Evolutionary conservation across 2,888 invertebrate species (phyloP), one percentile per base, ranked within the genome.

Genomic region (Theodoxus fluviatilis): DNA sequence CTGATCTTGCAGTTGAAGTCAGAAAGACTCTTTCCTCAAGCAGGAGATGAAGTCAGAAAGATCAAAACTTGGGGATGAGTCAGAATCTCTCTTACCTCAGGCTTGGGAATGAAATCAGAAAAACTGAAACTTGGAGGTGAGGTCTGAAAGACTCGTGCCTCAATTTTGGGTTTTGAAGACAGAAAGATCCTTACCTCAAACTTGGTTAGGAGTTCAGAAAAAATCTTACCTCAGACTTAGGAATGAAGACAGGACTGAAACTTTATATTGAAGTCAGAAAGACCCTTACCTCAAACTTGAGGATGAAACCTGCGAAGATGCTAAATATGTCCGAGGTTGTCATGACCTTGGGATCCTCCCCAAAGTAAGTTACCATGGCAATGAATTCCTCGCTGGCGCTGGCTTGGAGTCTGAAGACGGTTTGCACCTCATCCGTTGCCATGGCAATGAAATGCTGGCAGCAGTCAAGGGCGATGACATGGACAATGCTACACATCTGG

Each of bases 291-390:
- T 86, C 86, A 82, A 85, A 85, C 68, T 85, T 85, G 35, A 75
- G 75, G 3, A 85, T 74, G 70, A 86, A 86, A n/a, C 83, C 80
- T 22, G 81, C 75, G 76, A 86, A 84, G 35, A 84, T 83, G 43
- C 75, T 78, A 76, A 85, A 85, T 40, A 86, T 74, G 66, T 85
- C 83, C 9, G 75, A 79, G 2, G 81, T 81, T 1, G 76, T 79
- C 31, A 80, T 75, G 61, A 75, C 79, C 64, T 80, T 81, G 0
- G 83, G 78, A 73, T 85, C 83, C 73, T 86, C 86, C 9, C 86
- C 86, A 72, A 86, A 86, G 72, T 81, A 86, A n/a, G 78, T 73
- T 0, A 84, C 79, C 67, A 83, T 80, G 18, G 69, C 70, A 3
- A 78, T 76, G 59, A 85, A 83, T 57, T 84, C 82, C 40, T 81